phyloP scores from a whole-genome alignment of 2,113 vertebrate species.

The Neoarius graeffei region DNA sequence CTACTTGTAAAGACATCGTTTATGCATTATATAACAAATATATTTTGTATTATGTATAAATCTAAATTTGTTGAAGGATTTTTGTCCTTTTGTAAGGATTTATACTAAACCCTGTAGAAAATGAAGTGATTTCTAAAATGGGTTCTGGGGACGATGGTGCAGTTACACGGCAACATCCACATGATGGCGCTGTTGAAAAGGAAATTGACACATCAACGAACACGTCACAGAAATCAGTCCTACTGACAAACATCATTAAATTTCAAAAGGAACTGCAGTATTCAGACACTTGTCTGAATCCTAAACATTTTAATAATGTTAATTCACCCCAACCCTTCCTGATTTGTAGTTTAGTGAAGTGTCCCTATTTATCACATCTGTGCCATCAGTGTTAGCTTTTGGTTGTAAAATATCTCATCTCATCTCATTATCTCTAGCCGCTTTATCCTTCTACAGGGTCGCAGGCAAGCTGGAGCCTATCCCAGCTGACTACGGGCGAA shows the following conservation, averaged over 20 bases:
- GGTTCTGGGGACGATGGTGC: background rate
- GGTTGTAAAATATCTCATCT: no score
- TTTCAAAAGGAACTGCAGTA: background rate
- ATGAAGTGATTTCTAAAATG: background rate
- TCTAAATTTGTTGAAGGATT: background rate
- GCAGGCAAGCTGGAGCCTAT: no score
- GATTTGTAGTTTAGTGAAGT: background rate
- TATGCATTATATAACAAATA: background rate
- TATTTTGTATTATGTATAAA: no score
- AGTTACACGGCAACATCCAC: slow-evolving; percentile 16
- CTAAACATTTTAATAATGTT: background rate
- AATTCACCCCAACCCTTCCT: background rate
- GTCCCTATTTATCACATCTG: background rate
- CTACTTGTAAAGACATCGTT: background rate
- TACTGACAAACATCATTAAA: background rate
- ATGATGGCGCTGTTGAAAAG: slow-evolving; percentile 47
- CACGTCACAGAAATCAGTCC: background rate
- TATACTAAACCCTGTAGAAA: background rate
- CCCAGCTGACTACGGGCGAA: no score
- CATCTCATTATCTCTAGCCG: no score
- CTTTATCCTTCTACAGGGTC: no score
- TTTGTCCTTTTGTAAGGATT: background rate
- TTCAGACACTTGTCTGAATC: background rate
- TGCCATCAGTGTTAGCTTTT: background rate
- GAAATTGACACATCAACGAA: background rate